Evolutionary conservation across 2,888 invertebrate genomes (phyloP), one percentile per base, ranked within the genome.

Genomic region (Sphaeridia pumilis): DNA sequence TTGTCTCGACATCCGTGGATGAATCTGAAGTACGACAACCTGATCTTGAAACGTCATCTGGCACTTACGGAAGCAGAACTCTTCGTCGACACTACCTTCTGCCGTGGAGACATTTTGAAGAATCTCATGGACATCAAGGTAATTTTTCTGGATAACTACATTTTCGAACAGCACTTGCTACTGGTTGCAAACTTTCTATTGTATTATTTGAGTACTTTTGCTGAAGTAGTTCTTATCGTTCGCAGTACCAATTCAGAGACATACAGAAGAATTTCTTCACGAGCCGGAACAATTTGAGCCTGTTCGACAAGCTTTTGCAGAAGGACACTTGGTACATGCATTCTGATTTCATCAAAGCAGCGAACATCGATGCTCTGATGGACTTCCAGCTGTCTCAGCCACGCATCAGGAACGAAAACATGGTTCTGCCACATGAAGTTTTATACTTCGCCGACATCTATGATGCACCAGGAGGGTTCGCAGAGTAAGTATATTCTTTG

Each of bases 401-500:
- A 0, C 76, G 74, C 63, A 77, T 77, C 65, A 69, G 74, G 58
- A 80, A 79, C 2, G 53, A 56, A 10, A 54, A 50, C 21, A 34
- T 62, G 17, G 49, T 75, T 3, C 67, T 65, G 2, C 66, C 67
- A 5, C 67, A 72, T 57, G 76, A 76, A 21, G 66, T 78, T 31
- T 70, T 80, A 28, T 95, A 93, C 71, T 98, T 97, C 74, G 94
- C 93, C 17, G 97, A 98, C 71, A 84, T 97, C 1, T 97, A 95
- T 73, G 95, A 95, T 14, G 97, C 92, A 1, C 92, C 93, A 1
- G 94, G 93, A 10, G 93, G 93, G 0, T 94, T 93, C 71, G 87
- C 90, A 2, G 97, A 98, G 71, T 98, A 47, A 53, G 49, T 22
- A n/a, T n/a, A n/a, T n/a, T n/a, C n/a, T n/a, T n/a, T n/a, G n/a